Conservation (phyloP, 1,140 invertebrate species). For the Wasmannia auropunctata region DNA sequence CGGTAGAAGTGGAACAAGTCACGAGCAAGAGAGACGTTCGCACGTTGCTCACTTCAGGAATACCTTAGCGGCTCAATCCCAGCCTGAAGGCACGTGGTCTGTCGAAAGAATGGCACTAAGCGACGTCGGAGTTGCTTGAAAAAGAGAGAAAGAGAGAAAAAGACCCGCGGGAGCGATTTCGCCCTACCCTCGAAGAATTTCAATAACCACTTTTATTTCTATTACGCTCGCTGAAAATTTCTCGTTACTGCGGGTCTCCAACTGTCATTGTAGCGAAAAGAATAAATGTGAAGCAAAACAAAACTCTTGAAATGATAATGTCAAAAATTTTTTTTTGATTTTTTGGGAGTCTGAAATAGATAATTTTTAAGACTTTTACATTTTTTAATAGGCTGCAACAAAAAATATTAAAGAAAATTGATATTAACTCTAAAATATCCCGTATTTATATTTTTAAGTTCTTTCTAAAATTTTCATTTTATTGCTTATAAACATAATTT, state of each 20-base stretch:
- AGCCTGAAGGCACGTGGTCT: slow-evolving; percentile 41
- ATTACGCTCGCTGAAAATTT: slow-evolving; percentile 65
- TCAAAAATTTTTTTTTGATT: background rate
- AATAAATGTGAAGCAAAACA: slow-evolving; percentile 6
- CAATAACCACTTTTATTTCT: slow-evolving; percentile 75
- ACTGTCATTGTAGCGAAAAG: background rate
- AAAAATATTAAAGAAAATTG: background rate
- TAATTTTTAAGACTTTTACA: background rate
- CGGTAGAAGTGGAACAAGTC: slow-evolving; percentile 25
- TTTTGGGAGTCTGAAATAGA: background rate
- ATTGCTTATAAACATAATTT: no score
- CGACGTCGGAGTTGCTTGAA: slow-evolving; percentile 28
- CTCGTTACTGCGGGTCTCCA: slow-evolving; percentile 38
- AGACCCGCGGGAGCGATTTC: slow-evolving; percentile 5
- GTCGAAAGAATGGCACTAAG: slow-evolving; percentile 67
- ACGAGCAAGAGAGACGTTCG: slow-evolving; percentile 58
- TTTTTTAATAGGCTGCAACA: background rate
- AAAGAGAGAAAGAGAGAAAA: background rate
- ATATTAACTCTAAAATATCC: no score
- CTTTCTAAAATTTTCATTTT: no score
- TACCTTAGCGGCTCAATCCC: slow-evolving; percentile 72
- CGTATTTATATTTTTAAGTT: no score
- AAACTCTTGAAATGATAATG: background rate
- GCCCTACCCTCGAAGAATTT: slow-evolving; percentile 67
- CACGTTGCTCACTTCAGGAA: slow-evolving; percentile 70